These are phyloP conservation scores for Euwallacea similis DNA, from an alignment of 1,140 invertebrate species.

Conservation along the genomic window DNA sequence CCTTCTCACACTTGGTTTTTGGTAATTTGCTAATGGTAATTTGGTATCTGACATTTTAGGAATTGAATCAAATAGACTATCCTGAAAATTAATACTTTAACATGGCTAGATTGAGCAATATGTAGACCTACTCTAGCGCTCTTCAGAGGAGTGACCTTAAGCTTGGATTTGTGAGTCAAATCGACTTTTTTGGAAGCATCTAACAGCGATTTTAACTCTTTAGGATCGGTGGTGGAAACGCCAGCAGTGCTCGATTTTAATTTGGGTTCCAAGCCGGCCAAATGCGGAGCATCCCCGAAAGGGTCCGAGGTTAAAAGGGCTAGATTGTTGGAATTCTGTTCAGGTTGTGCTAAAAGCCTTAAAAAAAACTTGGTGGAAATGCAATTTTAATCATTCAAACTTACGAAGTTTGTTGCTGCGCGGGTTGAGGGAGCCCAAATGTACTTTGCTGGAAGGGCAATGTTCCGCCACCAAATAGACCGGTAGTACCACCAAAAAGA, in stretches of 20 bases:
- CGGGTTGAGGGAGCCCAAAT: constrained; percentile 39
- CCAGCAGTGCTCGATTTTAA: constrained; percentile 23
- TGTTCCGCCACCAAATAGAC: constrained; percentile 59
- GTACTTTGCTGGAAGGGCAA: constrained; percentile 35
- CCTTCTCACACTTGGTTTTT: constrained; percentile 32
- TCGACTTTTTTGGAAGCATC: constrained; percentile 44
- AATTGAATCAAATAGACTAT: constrained; percentile 40
- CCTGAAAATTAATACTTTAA: constrained; percentile 32
- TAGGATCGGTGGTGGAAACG: constrained; percentile 43
- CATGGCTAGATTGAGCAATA: background rate
- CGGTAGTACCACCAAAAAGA: constrained; percentile 56
- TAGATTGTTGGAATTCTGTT: constrained; percentile 37
- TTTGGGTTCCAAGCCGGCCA: constrained; percentile 43
- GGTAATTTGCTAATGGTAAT: constrained; percentile 30
- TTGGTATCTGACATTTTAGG: constrained; percentile 18
- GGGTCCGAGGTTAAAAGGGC: constrained; percentile 41
- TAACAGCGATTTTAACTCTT: constrained; percentile 43
- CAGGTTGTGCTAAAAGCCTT: constrained; percentile 39
- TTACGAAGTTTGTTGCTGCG: constrained; percentile 36
- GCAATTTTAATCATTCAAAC: background rate
- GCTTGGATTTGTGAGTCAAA: constrained; percentile 31
- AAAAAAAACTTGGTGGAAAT: constrained; percentile 22
- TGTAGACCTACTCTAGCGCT: constrained; percentile 36
- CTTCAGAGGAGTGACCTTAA: constrained; percentile 39
- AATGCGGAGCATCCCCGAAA: constrained; percentile 44